Evolutionary conservation across 2,797 vertebrate genomes (phyloP), one percentile per base, ranked within the genome.

Genomic region (Pangasius krempfi): DNA sequence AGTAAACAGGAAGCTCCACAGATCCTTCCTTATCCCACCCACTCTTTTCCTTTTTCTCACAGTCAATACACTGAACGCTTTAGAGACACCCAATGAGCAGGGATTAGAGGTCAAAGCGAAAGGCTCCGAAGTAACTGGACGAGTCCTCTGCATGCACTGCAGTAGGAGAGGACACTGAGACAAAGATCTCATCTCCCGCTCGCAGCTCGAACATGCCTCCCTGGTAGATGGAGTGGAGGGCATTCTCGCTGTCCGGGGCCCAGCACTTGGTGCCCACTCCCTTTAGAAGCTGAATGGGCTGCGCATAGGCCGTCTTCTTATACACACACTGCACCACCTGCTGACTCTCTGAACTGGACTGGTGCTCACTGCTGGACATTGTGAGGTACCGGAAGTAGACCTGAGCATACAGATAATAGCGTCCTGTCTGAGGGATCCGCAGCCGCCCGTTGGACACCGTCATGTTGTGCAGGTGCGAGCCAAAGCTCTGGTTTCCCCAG

Each of bases 251-350:
- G 5, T 97, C 96, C 0, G 96, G 97, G 0, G 97, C 95, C 97
- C 97, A 98, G 94, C 97, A 98, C 93, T 98, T 98, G 78, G 97
- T 98, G 84, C 97, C 96, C 2, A 98, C 97, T 0, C 97, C 96
- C 92, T 98, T 98, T 91, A 98, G 95, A 87, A 98, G 95, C 93
- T 98, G 95, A 75, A 98, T 96, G 81, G 97, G 97, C 7, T 95
- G 96, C 3, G 94, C 93, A 84, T 97, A 97, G 33, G 96, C 93
- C 0, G 97, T 97, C 93, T 97, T 97, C 95, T 97, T 97, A 92
- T 98, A 97, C 93, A 97, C 96, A 52, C 97, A 97, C 93, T 98
- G 96, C 47, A 98, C 97, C 75, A 98, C 96, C 95, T 98, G 97
- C 44, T 97, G 97, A 91, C 96, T 95, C 89, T 93, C 93, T 0